Base-by-base conservation (phyloP, 2,113 vertebrate species). In the Ranitomeya variabilis region DNA sequence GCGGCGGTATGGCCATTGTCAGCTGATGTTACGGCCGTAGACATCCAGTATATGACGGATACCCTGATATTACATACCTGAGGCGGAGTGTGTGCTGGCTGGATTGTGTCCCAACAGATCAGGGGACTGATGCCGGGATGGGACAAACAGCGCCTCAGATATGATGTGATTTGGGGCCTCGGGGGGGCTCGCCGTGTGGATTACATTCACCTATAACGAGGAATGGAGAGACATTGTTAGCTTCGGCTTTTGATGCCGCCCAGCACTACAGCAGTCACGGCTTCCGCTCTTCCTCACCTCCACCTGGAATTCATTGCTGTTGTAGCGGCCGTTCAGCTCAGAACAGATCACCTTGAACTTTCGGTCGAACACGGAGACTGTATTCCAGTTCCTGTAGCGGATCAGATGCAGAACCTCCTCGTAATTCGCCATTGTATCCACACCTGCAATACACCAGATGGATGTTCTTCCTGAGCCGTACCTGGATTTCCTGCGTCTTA, bases 21-120 rank as follows among this genome's bases (percentile, higher is more conserved):
- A 45, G 37, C 37, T 45, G 37, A 4, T 45, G 37, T 45, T 45
- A 45, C 5, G 37, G 5, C 37, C 37, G 37, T 45, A 45, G 37
- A 2, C 37, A 45, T 45, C 37, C 37, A 45, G 37, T 5, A 5
- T 45, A 45, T 45, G 37, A 45, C 37, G 37, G 37, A 45, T 45
- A 45, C 37, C 5, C 37, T 45, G 37, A 45, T 45, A 45, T 3
- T 45, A 45, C 37, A 4, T 45, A 99, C 98, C 98, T 95, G 97
- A 98, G 26, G 97, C 96, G 0, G 98, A 96, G 86, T 98, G 97
- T 51, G 97, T 96, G 64, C 93, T 99, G 82, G 96, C 96, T 86
- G 99, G 92, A 94, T 97, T 99, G 95, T 99, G 98, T 9, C 98
- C 98, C 0, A 97, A 97, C 89, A 99, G 95, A 90, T 99, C 98